A percentile compares a stretch with the other conserved stretches of the same genome.
Conservation (phyloP, 2,113 vertebrate genomes). For the Hemicordylus capensis region DNA sequence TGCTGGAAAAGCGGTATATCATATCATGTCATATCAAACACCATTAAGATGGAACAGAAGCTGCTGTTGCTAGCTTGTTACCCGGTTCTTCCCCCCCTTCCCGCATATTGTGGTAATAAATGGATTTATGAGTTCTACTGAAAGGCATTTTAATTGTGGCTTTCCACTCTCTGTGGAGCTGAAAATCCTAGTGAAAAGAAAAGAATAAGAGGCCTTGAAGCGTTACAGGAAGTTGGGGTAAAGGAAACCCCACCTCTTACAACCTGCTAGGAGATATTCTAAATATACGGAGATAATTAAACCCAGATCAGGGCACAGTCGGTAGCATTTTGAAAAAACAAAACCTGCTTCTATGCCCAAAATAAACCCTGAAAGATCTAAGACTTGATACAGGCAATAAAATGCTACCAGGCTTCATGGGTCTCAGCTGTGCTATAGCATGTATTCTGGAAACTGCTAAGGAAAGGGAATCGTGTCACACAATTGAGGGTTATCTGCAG, state of each 20-base stretch:
- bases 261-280: constrained; percentile 14
- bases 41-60: constrained; percentile 22
- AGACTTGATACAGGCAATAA: background rate
- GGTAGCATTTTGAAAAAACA: constrained; percentile 22
- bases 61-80: constrained; percentile 9
- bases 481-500: background rate
- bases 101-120: background rate
- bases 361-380: constrained; percentile 15
- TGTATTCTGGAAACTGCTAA: background rate
- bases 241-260: constrained; percentile 26
- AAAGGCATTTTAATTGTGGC: constrained; percentile 32
- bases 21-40: background rate
- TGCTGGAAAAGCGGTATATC: too few species aligned
- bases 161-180: constrained; percentile 32
- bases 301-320: constrained; percentile 9
- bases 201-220: constrained; percentile 42
- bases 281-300: constrained; percentile 34
- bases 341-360: background rate
- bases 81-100: constrained; percentile 14
- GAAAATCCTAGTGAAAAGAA: constrained; percentile 21
- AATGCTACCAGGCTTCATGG: background rate
- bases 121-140: constrained; percentile 29
- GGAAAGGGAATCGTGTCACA: constrained; percentile 16
- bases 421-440: background rate
- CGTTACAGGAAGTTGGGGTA: constrained; percentile 33